Evolutionary conservation across 2,888 invertebrate genomes (phyloP), one percentile per base, ranked within the genome.

Genomic region (Spilosoma lubricipeda): DNA sequence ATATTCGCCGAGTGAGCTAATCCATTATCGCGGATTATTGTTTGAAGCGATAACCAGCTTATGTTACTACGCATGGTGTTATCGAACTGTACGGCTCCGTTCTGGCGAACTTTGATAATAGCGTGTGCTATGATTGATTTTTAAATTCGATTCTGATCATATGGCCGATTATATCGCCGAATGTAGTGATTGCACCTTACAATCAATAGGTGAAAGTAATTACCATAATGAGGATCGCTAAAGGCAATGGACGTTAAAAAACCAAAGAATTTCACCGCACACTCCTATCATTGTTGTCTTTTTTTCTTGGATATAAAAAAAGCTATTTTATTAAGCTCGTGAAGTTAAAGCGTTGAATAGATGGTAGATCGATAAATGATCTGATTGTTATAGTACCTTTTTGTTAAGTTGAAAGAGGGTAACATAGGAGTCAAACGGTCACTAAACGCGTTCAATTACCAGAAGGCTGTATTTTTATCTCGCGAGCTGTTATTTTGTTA

Each of bases 21-120:
- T 95, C 95, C 95, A 91, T 93, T 94, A 95, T 94, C 93, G 91
- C 85, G 95, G 95, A 95, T 95, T 95, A 95, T 93, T 92, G 93
- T 92, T 91, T 84, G 80, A 77, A 82, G 86, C 93, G 94, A 94
- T 95, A 95, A 94, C 90, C 89, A 85, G 82, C 83, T 86, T 88
- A 89, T 87, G 90, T 92, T 90, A 90, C 90, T 86, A 88, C 87
- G 88, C 88, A 87, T 82, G 78, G 79, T 79, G 86, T 86, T 89
- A 89, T 89, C 89, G 86, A 77, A 67, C 76, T 72, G 80, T 84
- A 84, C 76, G 77, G 78, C 85, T 80, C 74, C 70, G 78, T 79
- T 77, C 83, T 82, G 80, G 78, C 78, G 70, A 80, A 84, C 79
- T 76, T 79, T 82, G 89, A 89, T 89, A 89, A 86, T 85, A 82